These are phyloP conservation scores for Platycheirus rosarum DNA, from an alignment of 2,888 invertebrate genomes.

Conservation along the genomic window DNA sequence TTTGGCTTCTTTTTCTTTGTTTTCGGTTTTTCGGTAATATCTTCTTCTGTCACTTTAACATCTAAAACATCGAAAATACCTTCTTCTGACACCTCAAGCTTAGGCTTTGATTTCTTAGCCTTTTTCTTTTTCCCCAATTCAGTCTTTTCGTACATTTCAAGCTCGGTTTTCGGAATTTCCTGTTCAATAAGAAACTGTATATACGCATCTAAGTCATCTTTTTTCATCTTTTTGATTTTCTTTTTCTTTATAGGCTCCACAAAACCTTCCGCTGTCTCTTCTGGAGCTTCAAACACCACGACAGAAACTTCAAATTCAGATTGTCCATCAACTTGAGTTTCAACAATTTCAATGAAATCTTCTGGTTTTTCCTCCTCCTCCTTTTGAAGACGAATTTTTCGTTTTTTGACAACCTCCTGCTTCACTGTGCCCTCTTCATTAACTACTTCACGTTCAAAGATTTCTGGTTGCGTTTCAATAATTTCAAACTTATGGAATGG, in stretches of 20 bases:
- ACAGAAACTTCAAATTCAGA: slow-evolving; percentile 82
- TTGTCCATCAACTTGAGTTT: slow-evolving; percentile 80
- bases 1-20: slow-evolving; percentile 75
- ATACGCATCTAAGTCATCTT: slow-evolving; percentile 80
- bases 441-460: slow-evolving; percentile 75
- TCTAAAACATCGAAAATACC: slow-evolving; percentile 76
- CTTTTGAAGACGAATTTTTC: slow-evolving; percentile 80
- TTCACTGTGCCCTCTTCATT: slow-evolving; percentile 77
- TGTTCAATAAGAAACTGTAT: slow-evolving; percentile 80
- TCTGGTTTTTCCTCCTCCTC: slow-evolving; percentile 82
- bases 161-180: slow-evolving; percentile 81
- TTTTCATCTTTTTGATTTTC: slow-evolving; percentile 79
- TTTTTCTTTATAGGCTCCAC: slow-evolving; percentile 76
- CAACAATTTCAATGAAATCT: slow-evolving; percentile 82
- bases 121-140: slow-evolving; percentile 80
- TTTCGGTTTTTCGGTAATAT: slow-evolving; percentile 71
- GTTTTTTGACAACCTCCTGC: slow-evolving; percentile 79
- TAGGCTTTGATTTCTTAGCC: slow-evolving; percentile 76
- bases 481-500: slow-evolving; percentile 77
- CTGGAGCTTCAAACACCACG: slow-evolving; percentile 79
- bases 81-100: slow-evolving; percentile 65
- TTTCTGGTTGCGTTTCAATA: slow-evolving; percentile 77
- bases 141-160: slow-evolving; percentile 82
- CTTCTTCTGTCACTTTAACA: slow-evolving; percentile 77
- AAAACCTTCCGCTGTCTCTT: slow-evolving; percentile 52